Evolutionary conservation across 1,140 invertebrate species (phyloP).

Genomic region (Bicyclus anynana): DNA sequence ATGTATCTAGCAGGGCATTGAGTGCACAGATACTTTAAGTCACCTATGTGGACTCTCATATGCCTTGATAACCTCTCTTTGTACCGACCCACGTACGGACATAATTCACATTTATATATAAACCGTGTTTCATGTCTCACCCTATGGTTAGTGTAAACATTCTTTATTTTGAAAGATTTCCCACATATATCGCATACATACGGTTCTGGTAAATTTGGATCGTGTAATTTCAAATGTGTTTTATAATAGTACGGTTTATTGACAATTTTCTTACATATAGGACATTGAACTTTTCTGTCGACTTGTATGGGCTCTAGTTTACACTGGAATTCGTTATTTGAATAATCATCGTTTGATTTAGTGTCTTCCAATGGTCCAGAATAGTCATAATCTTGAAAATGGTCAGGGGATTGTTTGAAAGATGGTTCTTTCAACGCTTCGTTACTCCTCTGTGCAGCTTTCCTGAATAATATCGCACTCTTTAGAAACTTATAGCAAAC

Average conservation of each 20-base stretch:
- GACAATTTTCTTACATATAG: slow-evolving; percentile 57
- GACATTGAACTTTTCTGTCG: slow-evolving; percentile 45
- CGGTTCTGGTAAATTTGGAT: slow-evolving; percentile 48
- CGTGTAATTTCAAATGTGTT: slow-evolving; percentile 60
- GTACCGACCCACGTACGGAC: slow-evolving; percentile 59
- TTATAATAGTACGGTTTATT: slow-evolving; percentile 54
- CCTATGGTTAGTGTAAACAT: slow-evolving; percentile 60
- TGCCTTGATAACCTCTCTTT: slow-evolving; percentile 65
- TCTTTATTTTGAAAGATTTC: slow-evolving; percentile 56
- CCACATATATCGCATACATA: slow-evolving; percentile 68
- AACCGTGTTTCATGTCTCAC: slow-evolving; percentile 57
- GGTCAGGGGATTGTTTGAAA: slow-evolving; percentile 31
- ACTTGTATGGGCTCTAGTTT: not conserved
- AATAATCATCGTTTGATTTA: not conserved
- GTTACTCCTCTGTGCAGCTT: slow-evolving; percentile 36
- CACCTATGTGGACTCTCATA: slow-evolving; percentile 72
- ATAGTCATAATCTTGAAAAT: slow-evolving; percentile 18
- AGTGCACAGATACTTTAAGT: slow-evolving; percentile 74
- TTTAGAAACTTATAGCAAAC: slow-evolving; percentile 44
- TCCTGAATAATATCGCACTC: slow-evolving; percentile 43
- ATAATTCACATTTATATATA: slow-evolving; percentile 59
- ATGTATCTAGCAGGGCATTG: slow-evolving; percentile 74
- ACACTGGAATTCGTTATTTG: slow-evolving; percentile 14
- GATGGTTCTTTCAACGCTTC: slow-evolving; percentile 30
- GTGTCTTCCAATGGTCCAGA: slow-evolving; percentile 11